Percentiles rank a stretch among this genome's conserved stretches.
These are phyloP conservation scores for Lydus trimaculatus DNA, from an alignment of 2,888 invertebrate species.

Conservation along the genomic window DNA sequence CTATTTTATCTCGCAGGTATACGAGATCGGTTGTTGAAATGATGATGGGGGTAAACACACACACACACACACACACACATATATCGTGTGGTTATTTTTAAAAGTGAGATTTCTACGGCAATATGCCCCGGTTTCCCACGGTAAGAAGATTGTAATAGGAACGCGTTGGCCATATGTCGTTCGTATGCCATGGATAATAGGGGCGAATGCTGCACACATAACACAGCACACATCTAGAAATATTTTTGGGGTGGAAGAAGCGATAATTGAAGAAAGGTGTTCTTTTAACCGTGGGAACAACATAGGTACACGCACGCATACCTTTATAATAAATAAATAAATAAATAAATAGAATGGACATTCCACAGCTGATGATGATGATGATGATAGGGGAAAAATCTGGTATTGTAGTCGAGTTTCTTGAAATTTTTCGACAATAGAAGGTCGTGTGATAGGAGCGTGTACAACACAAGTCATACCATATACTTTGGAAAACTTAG, in stretches of 20 bases:
- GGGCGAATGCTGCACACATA: constrained; percentile 22
- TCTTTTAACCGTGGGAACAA: constrained; percentile 46
- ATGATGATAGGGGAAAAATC: constrained; percentile 9
- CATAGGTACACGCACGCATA: not conserved
- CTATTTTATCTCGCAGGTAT: not conserved
- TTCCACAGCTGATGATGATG: constrained; percentile 35
- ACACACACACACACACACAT: too few species aligned
- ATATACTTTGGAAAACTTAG: not conserved
- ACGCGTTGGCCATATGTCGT: constrained; percentile 55
- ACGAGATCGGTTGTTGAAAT: not conserved
- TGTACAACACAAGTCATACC: constrained; percentile 41
- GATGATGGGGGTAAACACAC: not conserved
- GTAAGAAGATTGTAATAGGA: constrained; percentile 33
- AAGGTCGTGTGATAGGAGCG: constrained; percentile 47
- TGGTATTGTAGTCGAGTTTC: constrained; percentile 12
- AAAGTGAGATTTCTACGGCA: constrained; percentile 36
- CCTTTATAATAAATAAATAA: not conserved
- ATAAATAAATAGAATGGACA: constrained; percentile 13
- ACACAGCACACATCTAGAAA: constrained; percentile 1
- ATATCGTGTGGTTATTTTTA: constrained; percentile 24
- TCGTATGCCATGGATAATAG: constrained; percentile 47
- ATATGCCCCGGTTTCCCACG: constrained; percentile 48
- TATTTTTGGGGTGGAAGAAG: constrained; percentile 39
- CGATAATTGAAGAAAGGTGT: constrained; percentile 52
- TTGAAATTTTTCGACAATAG: constrained; percentile 14